phyloP scores from a whole-genome alignment of 2,113 vertebrate species.

The Semicossyphus pulcher region DNA sequence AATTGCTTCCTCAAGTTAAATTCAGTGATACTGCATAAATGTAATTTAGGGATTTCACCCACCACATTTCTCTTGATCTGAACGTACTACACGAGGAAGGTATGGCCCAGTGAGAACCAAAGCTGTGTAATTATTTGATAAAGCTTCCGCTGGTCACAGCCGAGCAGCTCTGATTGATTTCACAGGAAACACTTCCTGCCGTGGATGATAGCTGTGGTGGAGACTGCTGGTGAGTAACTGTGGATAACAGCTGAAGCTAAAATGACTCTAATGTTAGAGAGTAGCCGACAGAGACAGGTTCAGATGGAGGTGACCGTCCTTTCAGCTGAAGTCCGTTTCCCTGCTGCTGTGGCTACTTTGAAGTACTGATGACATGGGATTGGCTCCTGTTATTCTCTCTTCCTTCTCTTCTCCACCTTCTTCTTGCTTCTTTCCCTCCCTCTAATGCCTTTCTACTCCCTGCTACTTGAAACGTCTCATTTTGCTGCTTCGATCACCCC shows the following conservation, averaged over 20 bases:
- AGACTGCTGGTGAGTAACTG: slow-evolving; percentile 18
- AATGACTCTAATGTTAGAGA: slow-evolving; percentile 34
- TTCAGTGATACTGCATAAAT: not conserved
- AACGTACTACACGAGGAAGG: not conserved
- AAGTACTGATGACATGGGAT: slow-evolving; percentile 45
- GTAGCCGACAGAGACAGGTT: slow-evolving; percentile 1
- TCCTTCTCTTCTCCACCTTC: not conserved
- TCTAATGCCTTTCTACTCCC: not conserved
- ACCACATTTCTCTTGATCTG: not conserved
- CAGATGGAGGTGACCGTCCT: slow-evolving; percentile 27
- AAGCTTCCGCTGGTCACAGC: not conserved
- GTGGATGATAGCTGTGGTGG: slow-evolving; percentile 11
- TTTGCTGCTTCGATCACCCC: no score
- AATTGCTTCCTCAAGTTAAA: not conserved
- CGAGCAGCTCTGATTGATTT: slow-evolving; percentile 38
- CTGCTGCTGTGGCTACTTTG: slow-evolving; percentile 27
- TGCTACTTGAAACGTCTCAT: no score
- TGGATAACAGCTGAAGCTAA: slow-evolving; percentile 54
- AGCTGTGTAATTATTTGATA: slow-evolving; percentile 29
- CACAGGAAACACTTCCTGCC: slow-evolving; percentile 21
- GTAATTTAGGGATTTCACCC: not conserved
- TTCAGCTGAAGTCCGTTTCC: slow-evolving; percentile 19
- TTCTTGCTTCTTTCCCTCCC: not conserved
- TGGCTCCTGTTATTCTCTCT: slow-evolving; percentile 9
- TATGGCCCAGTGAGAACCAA: not conserved